phyloP scores from a whole-genome alignment of 2,113 vertebrate species.

The Neotoma lepida region DNA sequence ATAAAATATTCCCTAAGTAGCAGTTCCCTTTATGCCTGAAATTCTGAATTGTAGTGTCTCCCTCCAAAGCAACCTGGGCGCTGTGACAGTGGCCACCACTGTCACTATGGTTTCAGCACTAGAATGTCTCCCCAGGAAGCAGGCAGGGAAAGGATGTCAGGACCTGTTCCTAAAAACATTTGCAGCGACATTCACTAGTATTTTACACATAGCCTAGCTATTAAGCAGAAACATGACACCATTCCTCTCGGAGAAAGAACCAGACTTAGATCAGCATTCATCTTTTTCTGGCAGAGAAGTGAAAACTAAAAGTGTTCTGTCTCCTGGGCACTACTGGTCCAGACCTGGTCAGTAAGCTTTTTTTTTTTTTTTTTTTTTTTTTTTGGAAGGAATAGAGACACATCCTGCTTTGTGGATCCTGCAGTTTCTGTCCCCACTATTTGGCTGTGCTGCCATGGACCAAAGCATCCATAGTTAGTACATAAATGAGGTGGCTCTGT shows the following conservation, averaged over 20 bases:
- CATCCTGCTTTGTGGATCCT: not conserved
- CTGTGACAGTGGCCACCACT: no score
- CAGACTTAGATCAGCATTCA: not conserved
- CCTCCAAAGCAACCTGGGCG: not conserved
- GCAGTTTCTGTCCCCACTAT: not conserved
- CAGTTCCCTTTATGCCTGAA: slow-evolving; percentile 13
- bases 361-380: no score
- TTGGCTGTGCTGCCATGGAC: not conserved
- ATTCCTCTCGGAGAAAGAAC: not conserved
- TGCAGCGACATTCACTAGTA: slow-evolving; percentile 31
- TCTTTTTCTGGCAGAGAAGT: not conserved
- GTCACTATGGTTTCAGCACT: not conserved
- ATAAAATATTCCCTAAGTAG: slow-evolving; percentile 22
- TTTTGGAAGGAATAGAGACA: not conserved
- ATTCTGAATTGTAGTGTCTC: not conserved
- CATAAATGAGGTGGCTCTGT: no score
- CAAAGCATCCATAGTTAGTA: not conserved
- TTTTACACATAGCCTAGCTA: not conserved
- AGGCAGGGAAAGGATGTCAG: not conserved
- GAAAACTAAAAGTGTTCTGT: not conserved
- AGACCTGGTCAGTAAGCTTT: not conserved
- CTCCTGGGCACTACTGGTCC: not conserved
- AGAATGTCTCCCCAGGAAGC: not conserved
- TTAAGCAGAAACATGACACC: not conserved
- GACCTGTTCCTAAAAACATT: not conserved